These are phyloP conservation scores for Apostichopus parvimensis DNA, from an alignment of 35 echinoderm and acorn worm species.

Conservation along the genomic window DNA sequence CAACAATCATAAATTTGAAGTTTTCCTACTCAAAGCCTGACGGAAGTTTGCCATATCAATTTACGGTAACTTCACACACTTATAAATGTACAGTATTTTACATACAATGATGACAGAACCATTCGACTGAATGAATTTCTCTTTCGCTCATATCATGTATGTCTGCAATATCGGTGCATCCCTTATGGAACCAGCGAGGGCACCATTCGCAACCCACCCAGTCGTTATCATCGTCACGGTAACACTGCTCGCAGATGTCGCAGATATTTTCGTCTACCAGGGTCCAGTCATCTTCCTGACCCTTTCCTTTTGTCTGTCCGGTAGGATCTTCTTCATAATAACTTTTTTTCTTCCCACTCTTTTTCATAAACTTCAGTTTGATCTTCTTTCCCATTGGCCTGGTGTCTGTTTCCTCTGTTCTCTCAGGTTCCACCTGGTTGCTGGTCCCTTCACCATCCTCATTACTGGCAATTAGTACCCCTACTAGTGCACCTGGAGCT, in stretches of 20 bases:
- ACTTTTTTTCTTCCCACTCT: neutral
- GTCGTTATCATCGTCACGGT: slow-evolving; percentile 32
- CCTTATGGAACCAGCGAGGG: slow-evolving; percentile 55
- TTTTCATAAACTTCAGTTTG: slow-evolving; percentile 27
- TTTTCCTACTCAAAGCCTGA: too few relatives aligned
- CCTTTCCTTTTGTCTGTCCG: neutral
- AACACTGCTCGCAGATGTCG: slow-evolving; percentile 15
- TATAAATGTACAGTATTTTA: neutral
- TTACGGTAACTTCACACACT: too few relatives aligned
- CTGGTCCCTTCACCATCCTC: neutral
- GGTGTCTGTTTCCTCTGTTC: neutral
- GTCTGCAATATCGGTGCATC: slow-evolving; percentile 36
- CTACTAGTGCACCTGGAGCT: neutral
- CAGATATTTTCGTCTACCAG: slow-evolving; percentile 30
- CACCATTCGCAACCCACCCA: slow-evolving; percentile 52
- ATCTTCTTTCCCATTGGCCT: neutral
- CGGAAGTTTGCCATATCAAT: too few relatives aligned
- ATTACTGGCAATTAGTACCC: neutral
- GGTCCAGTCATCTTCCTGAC: neutral
- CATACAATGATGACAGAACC: slow-evolving; percentile 48
- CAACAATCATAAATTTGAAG: too few relatives aligned
- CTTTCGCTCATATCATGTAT: slow-evolving; percentile 34
- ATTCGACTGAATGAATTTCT: slow-evolving; percentile 35
- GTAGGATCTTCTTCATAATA: slow-evolving; percentile 3
- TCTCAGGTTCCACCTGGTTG: neutral